Evolutionary conservation across 2,888 invertebrate genomes (phyloP), one percentile per base, ranked within the genome.

Genomic region (Leptothorax acervorum): DNA sequence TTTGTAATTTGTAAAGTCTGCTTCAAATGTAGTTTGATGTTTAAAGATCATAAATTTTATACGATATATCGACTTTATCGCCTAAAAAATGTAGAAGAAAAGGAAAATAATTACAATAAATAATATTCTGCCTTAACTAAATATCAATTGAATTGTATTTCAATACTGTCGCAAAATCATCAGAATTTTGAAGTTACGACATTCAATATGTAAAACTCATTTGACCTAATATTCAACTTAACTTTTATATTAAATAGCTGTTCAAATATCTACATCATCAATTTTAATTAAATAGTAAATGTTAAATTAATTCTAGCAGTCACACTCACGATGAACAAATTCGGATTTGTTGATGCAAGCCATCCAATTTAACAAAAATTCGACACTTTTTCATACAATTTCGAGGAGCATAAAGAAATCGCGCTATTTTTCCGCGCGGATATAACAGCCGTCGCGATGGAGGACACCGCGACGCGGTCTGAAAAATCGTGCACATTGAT

Each of bases 401-500:
- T 73, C 35, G 48, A 73, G 31, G 12, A 12, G 18, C 45, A 42
- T 8, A 18, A 60, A 48, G 48, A 60, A 51, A 48, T 48, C 6
- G 57, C 48, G 23, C n/a, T 73, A 73, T 73, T 73, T 79, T 81
- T 81, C 60, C 74, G 8, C 78, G 53, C 39, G 18, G 39, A 23
- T 76, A 62, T 76, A 76, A 48, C 28, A 48, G 23, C 62, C 63
- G 62, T 51, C 51, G 23, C 51, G 75, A 23, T 53, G 66, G 45
- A 75, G 62, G n/a, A 75, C 74, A 39, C 4, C 3, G 70, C 70
- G 55, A 55, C 28, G 39, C 23, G 35, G 45, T 31, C 39, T 71
- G 79, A 81, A 60, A 81, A 73, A 81, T 81, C 60, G 79, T 35
- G 74, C 79, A 42, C 79, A 60, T 79, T 60, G 74, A 60, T 60